phyloP scores from a whole-genome alignment of 1,140 invertebrate genomes.

The Brachystomella parvula region DNA sequence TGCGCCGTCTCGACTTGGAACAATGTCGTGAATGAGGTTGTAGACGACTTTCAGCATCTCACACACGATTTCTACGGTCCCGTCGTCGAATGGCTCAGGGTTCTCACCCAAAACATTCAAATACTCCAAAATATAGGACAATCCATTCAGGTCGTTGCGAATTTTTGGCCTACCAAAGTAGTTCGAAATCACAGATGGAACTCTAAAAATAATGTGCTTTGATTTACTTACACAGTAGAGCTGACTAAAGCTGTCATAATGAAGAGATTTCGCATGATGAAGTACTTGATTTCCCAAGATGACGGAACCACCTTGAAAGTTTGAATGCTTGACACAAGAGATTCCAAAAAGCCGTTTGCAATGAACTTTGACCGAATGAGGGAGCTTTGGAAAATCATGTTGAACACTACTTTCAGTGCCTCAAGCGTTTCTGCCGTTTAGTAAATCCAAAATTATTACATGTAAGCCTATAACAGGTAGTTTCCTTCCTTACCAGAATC shows the following conservation, averaged over 20 bases:
- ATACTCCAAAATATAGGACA: conserved; percentile 68
- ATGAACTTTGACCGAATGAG: conserved; percentile 60
- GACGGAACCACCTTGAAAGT: conserved; percentile 51
- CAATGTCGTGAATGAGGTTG: conserved; percentile 61
- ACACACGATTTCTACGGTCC: conserved; percentile 56
- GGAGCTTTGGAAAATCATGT: conserved; percentile 73
- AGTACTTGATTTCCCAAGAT: conserved; percentile 68
- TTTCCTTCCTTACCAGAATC: conserved; percentile 8
- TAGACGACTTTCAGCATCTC: conserved; percentile 85
- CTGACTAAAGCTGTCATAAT: conserved; percentile 71
- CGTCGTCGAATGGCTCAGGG: conserved; percentile 31
- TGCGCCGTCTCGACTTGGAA: conserved; percentile 42
- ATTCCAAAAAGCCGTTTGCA: conserved; percentile 61
- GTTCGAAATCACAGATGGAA: not conserved
- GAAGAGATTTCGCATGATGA: conserved; percentile 81
- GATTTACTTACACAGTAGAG: conserved; percentile 49
- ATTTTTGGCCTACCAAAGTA: conserved; percentile 53
- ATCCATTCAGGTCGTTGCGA: conserved; percentile 66
- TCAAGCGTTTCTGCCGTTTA: conserved; percentile 48
- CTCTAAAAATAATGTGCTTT: conserved; percentile 12
- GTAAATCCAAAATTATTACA: conserved; percentile 1
- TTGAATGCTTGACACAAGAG: conserved; percentile 64
- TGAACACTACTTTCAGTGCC: conserved; percentile 79
- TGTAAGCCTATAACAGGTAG: not conserved
- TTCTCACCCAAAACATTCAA: conserved; percentile 63